phyloP scores from a whole-genome alignment of 2,797 vertebrate species.

The Delichon dasypus region DNA sequence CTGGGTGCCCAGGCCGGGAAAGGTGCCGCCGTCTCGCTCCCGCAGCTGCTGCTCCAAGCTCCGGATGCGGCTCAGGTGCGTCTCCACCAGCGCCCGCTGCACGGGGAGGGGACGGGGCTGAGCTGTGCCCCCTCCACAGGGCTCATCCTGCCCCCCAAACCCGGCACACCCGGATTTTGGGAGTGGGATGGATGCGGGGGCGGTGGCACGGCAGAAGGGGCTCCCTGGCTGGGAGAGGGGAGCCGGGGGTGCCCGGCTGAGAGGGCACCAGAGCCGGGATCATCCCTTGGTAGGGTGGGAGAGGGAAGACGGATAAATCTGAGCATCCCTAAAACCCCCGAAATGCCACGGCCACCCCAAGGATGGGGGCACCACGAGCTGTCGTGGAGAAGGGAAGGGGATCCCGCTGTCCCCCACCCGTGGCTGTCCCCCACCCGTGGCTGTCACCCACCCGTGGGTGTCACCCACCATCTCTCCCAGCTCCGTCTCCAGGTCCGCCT shows the following conservation, averaged over 20 bases:
- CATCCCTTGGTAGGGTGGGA: accelerated
- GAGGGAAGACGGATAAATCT: neutral
- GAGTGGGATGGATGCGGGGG: accelerated
- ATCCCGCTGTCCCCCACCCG: too few species aligned
- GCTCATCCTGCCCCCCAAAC: too few species aligned
- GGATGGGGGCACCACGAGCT: accelerated
- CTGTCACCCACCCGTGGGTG: too few species aligned
- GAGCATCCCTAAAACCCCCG: neutral
- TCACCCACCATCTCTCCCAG: slow-evolving; percentile 93
- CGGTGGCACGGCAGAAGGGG: accelerated
- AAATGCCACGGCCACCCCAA: accelerated
- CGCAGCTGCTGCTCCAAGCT: slow-evolving; percentile 88
- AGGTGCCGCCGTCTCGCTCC: slow-evolving; percentile 77
- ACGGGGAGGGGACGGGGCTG: neutral
- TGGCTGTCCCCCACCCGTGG: too few species aligned
- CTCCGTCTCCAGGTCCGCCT: slow-evolving; percentile 91
- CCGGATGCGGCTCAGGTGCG: slow-evolving; percentile 91
- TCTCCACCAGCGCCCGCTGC: slow-evolving; percentile 92
- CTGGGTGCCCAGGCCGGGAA: slow-evolving; percentile 86
- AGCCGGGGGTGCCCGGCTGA: accelerated
- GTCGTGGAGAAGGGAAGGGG: accelerated
- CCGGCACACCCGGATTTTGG: neutral
- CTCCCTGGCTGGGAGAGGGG: accelerated
- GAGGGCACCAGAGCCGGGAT: neutral
- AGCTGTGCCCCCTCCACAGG: accelerated